Percentiles rank a stretch among this genome's conserved stretches.
These are phyloP conservation scores for Heliconius erato DNA, from an alignment of 2,888 invertebrate species.

Conservation along the genomic window DNA sequence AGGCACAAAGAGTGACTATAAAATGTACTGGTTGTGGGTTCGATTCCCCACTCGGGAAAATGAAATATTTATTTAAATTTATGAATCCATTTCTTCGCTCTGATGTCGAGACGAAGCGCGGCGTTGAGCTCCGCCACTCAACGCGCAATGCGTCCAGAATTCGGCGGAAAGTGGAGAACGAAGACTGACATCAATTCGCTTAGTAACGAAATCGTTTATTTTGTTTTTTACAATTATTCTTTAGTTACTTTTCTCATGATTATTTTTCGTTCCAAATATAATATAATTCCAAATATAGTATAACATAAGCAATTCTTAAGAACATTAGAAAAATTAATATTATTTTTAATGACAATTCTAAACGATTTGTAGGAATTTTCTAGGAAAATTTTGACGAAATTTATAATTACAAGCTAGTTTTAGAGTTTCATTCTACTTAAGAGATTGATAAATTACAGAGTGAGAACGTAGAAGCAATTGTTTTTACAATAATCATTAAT, in stretches of 20 bases:
- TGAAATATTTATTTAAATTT: too few species aligned
- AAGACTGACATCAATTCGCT: neutral
- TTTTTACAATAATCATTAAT: neutral
- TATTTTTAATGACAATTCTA: conserved; percentile 4
- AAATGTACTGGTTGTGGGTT: too few species aligned
- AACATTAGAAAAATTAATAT: neutral
- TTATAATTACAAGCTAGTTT: neutral
- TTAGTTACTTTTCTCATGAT: neutral
- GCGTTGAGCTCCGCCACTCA: too few species aligned
- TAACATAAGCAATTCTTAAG: neutral
- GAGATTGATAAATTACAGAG: neutral
- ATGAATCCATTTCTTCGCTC: too few species aligned
- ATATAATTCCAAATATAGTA: neutral
- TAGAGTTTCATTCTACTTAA: neutral
- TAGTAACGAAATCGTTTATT: neutral
- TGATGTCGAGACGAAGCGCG: too few species aligned
- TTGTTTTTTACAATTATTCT: neutral
- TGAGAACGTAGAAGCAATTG: neutral
- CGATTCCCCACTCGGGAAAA: too few species aligned
- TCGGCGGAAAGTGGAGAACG: too few species aligned
- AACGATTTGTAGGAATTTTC: neutral
- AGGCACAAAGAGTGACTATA: too few species aligned
- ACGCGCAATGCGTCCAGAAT: too few species aligned
- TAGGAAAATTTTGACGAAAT: neutral
- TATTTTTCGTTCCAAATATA: neutral